A percentile compares a stretch with the other conserved stretches of the same genome.
phyloP scores from a whole-genome alignment of 1,140 invertebrate species.

The Adoxophyes honmai region DNA sequence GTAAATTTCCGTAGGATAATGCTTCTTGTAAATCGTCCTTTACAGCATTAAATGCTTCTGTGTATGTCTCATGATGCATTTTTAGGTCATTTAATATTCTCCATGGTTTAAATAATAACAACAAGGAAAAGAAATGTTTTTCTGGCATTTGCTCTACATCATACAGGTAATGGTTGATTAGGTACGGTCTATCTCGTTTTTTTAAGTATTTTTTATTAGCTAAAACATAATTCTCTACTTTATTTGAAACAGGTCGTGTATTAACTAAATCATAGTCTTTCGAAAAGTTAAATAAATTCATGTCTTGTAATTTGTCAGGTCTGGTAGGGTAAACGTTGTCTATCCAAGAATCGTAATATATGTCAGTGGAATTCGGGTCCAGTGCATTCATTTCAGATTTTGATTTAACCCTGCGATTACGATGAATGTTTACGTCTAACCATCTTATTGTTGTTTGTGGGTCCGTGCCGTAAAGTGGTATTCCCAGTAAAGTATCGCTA shows the following conservation, averaged over 20 bases:
- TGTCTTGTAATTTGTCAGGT: slow-evolving; percentile 17
- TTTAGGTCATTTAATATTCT: slow-evolving; percentile 20
- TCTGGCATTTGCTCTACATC: slow-evolving; percentile 23
- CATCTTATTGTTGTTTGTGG: slow-evolving; percentile 44
- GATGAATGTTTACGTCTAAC: slow-evolving; percentile 42
- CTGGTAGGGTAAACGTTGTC: slow-evolving; percentile 20
- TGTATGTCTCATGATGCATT: slow-evolving; percentile 24
- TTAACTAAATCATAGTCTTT: not conserved
- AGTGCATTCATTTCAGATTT: slow-evolving; percentile 16
- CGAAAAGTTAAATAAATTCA: not conserved
- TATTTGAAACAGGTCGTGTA: not conserved
- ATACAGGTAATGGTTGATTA: slow-evolving; percentile 26
- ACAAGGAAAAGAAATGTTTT: slow-evolving; percentile 25
- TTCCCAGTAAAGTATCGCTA: slow-evolving; percentile 42
- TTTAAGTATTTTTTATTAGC: slow-evolving; percentile 6
- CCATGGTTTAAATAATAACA: slow-evolving; percentile 29
- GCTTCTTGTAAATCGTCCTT: slow-evolving; percentile 26
- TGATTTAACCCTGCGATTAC: slow-evolving; percentile 19
- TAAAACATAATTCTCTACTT: not conserved
- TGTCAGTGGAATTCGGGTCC: slow-evolving; percentile 17
- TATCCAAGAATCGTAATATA: slow-evolving; percentile 20
- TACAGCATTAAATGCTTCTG: slow-evolving; percentile 25
- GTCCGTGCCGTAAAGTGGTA: slow-evolving; percentile 47
- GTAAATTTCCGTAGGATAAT: slow-evolving; percentile 3
- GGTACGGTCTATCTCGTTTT: not conserved